phyloP scores from a whole-genome alignment of 2,888 invertebrate species.

The Sinelater perroti region DNA sequence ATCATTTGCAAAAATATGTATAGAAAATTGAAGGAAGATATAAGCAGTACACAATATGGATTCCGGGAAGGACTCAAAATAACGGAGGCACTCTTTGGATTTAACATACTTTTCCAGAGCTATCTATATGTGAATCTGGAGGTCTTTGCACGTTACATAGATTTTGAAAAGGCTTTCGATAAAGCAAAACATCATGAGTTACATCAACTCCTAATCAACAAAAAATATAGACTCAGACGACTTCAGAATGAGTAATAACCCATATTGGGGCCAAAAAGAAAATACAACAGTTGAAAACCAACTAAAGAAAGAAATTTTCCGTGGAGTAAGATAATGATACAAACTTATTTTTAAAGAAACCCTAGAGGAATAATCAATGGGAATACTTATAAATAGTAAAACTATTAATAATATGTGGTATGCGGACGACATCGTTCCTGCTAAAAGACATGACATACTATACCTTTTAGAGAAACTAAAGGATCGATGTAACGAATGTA shows the following conservation, averaged over 20 bases:
- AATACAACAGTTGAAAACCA: constrained; percentile 15
- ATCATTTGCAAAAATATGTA: constrained; percentile 18
- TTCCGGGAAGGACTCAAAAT: constrained; percentile 11
- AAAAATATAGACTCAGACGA: constrained; percentile 14
- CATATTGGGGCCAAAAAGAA: constrained; percentile 18
- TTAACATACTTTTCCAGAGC: constrained; percentile 5
- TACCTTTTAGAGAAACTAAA: too few relatives aligned
- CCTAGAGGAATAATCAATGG: too few relatives aligned
- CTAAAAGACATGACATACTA: too few relatives aligned
- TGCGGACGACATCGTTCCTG: too few relatives aligned
- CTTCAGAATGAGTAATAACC: constrained; percentile 19
- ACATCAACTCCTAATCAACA: constrained; percentile 6
- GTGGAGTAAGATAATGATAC: too few relatives aligned
- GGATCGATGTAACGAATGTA: too few relatives aligned
- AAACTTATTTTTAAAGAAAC: too few relatives aligned
- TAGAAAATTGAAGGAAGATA: background rate
- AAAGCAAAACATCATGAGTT: constrained; percentile 22
- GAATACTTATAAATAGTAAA: too few relatives aligned
- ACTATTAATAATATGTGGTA: too few relatives aligned
- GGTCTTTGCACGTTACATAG: constrained; percentile 21
- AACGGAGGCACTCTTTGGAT: constrained; percentile 10
- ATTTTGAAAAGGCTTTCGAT: constrained; percentile 26
- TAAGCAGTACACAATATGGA: constrained; percentile 11
- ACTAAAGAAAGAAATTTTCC: too few relatives aligned
- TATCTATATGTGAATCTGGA: constrained; percentile 22